Base-by-base conservation (phyloP, 2,797 vertebrate species). In the Chloroceryle inda region DNA sequence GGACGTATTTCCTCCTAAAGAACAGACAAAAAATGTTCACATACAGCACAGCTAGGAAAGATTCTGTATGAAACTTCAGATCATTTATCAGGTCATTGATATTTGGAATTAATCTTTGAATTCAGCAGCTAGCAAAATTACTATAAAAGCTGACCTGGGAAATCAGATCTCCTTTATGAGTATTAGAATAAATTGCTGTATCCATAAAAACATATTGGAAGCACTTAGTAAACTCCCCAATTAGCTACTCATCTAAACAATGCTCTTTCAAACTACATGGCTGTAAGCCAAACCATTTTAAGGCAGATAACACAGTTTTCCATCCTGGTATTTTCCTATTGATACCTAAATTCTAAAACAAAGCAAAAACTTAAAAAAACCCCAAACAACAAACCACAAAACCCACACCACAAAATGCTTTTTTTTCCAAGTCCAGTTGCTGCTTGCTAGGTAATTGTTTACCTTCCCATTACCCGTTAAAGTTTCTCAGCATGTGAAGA, bases 1-100 rank as follows among this genome's bases (percentile, higher is more conserved):
- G 99, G 99, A 7, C 99, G 98, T 64, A 99, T 98, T 98, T 99
- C 99, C 93, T 99, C 99, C 99, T 99, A 90, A 89, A 94, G 85
- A 96, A 94, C 17, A 98, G 85, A 94, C 13, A 95, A 89, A 97
- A 27, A 94, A 80, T 15, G 74, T 91, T 92, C 40, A 92, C 13
- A 47, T n/a, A 33, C 2, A 88, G 50, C 78, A 89, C 26, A 97
- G 44, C 26, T 61, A 63, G 49, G 27, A 42, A 29, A 53, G 61
- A n/a, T 47, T 62, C 63, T 49, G 40, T 10, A 67, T 49, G 42
- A 93, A 83, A 77, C 35, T 58, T 62, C 47, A 85, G 63, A 79
- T 61, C 58, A 78, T 47, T 90, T 78, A 63, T 66, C 16, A 91
- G 19, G 38, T 76, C 64, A 76, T n/a, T 62, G 16, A 80, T 93